Conservation (phyloP, 2,888 invertebrate genomes). For the Phalera bucephala region DNA sequence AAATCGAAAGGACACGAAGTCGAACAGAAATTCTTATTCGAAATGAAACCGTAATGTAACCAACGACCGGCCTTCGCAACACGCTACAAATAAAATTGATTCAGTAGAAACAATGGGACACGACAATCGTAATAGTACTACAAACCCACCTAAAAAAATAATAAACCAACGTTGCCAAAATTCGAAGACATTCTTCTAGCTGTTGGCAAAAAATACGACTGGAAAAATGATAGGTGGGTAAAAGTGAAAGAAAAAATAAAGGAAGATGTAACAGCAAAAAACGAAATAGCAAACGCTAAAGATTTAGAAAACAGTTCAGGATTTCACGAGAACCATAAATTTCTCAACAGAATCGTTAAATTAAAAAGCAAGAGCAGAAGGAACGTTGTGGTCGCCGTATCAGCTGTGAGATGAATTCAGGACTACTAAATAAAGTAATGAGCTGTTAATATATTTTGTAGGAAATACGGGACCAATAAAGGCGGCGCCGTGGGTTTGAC, state of each 20-base stretch:
- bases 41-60: constrained; percentile 15
- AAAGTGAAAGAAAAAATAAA: constrained; percentile 64
- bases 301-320: constrained; percentile 35
- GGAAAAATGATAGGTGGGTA: constrained; percentile 78
- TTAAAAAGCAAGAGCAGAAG: constrained; percentile 69
- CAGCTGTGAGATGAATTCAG: constrained; percentile 71
- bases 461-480: constrained; percentile 66
- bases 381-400: constrained; percentile 72
- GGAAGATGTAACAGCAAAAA: constrained; percentile 20
- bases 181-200: constrained; percentile 68
- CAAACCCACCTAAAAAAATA: constrained; percentile 8
- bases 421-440: constrained; percentile 16
- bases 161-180: constrained; percentile 57
- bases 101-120: constrained; percentile 1
- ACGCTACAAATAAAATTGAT: neutral
- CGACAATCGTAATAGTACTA: constrained; percentile 16
- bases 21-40: constrained; percentile 26
- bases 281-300: constrained; percentile 18
- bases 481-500: constrained; percentile 34
- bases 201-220: constrained; percentile 71
- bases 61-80: constrained; percentile 13
- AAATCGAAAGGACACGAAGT: constrained; percentile 28
- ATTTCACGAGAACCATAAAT: constrained; percentile 65
- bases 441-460: constrained; percentile 46
- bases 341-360: constrained; percentile 70